phyloP scores from a whole-genome alignment of 2,113 vertebrate species.

The Ammodytes dubius region DNA sequence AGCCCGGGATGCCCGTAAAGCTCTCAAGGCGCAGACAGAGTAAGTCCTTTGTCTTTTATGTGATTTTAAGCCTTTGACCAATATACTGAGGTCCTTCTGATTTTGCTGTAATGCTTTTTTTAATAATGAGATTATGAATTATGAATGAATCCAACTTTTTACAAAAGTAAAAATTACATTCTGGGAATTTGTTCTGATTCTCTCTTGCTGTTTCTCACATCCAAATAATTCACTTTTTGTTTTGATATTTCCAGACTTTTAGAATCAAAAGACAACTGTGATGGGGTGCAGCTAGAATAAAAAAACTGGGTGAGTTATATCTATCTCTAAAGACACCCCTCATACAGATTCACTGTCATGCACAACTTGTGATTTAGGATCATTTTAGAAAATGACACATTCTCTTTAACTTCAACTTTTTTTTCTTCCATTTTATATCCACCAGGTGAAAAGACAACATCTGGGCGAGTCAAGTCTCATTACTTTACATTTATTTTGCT shows the following conservation, averaged over 20 bases:
- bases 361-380: not conserved
- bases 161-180: no score
- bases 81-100: not conserved
- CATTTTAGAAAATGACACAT: not conserved
- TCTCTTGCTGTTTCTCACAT: not conserved
- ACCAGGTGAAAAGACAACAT: conserved; percentile 25
- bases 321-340: not conserved
- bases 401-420: not conserved
- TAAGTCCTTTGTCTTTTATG: conserved; percentile 70
- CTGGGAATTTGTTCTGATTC: not conserved
- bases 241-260: conserved; percentile 61
- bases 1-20: conserved; percentile 73
- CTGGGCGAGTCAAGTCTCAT: not conserved
- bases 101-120: no score
- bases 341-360: not conserved
- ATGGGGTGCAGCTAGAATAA: conserved; percentile 77
- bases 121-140: no score
- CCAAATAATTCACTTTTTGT: not conserved
- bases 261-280: conserved; percentile 74
- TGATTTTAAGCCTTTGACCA: not conserved
- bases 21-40: conserved; percentile 79
- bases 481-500: not conserved
- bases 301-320: conserved; percentile 15
- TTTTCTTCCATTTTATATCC: conserved; percentile 9
- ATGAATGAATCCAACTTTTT: no score